Conservation (phyloP, 2,113 vertebrate species). For the Nanger granti region DNA sequence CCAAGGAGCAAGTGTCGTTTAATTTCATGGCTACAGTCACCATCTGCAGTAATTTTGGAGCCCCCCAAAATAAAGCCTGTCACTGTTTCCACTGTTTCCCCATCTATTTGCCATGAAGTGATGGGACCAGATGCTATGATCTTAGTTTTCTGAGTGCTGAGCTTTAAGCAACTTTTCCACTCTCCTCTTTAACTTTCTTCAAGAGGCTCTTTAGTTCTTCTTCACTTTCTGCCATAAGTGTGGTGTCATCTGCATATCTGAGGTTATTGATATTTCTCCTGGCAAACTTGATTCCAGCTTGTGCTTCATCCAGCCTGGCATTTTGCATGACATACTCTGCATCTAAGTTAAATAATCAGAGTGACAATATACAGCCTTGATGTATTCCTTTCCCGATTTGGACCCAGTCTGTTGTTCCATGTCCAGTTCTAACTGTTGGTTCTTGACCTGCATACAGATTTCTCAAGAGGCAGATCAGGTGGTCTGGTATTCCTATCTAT, state of each 20-base stretch:
- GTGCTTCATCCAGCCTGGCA: background rate
- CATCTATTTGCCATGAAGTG: background rate
- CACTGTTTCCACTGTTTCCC: background rate
- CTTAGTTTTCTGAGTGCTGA: background rate
- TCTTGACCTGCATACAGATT: background rate
- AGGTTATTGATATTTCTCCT: background rate
- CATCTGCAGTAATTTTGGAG: background rate
- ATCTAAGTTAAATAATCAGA: background rate
- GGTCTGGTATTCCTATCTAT: background rate
- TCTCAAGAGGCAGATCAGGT: background rate
- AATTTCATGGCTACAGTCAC: background rate
- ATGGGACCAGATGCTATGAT: background rate
- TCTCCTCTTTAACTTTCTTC: background rate
- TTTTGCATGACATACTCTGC: background rate
- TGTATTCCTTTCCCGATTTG: background rate
- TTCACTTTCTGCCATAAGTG: background rate
- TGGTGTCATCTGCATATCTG: background rate
- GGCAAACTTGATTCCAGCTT: background rate
- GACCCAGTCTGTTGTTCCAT: background rate
- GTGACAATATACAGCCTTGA: background rate
- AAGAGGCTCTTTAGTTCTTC: background rate
- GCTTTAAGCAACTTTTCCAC: background rate
- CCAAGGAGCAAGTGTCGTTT: background rate
- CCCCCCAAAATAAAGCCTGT: background rate
- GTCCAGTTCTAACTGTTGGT: background rate